phyloP scores from a whole-genome alignment of 2,797 vertebrate genomes.

The Siniperca obscura region DNA sequence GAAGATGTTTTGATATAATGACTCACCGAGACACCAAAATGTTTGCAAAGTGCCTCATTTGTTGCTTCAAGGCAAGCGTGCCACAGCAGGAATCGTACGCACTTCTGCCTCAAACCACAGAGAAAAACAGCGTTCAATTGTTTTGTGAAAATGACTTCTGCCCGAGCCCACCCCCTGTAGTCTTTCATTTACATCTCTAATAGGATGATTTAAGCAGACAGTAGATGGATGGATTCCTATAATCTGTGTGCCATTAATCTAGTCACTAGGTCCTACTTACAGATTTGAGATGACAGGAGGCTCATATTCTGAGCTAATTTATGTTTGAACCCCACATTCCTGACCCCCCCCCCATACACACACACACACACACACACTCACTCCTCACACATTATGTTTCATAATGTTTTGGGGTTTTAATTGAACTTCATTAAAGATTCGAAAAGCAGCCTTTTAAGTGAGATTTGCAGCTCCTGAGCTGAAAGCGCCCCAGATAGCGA shows the following conservation, averaged over 20 bases:
- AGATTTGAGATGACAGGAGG: conserved; percentile 74
- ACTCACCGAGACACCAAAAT: conserved; percentile 45
- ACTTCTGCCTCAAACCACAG: conserved; percentile 11
- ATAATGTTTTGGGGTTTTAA: conserved; percentile 59
- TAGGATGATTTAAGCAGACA: conserved; percentile 64
- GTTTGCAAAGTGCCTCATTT: conserved; percentile 53
- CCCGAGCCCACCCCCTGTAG: conserved; percentile 2
- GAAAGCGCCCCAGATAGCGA: conserved; percentile 26
- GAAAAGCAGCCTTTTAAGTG: conserved; percentile 48
- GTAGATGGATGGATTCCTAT: conserved; percentile 66
- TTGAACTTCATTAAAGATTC: conserved; percentile 59
- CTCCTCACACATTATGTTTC: conserved; percentile 42
- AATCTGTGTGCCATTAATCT: conserved; percentile 76
- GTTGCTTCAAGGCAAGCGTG: conserved; percentile 35
- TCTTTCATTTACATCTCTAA: conserved; percentile 63
- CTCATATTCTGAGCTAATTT: conserved; percentile 76
- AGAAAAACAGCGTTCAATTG: conserved; percentile 49
- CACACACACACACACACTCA: no score
- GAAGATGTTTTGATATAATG: conserved; percentile 66
- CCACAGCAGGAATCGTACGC: not conserved
- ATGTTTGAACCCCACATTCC: conserved; percentile 76
- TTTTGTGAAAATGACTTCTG: conserved; percentile 38
- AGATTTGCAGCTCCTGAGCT: conserved; percentile 62
- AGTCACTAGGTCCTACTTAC: conserved; percentile 60
- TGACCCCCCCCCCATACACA: conserved; percentile 30